Conservation (phyloP, 1,140 invertebrate species). For the Leguminivora glycinivorella region DNA sequence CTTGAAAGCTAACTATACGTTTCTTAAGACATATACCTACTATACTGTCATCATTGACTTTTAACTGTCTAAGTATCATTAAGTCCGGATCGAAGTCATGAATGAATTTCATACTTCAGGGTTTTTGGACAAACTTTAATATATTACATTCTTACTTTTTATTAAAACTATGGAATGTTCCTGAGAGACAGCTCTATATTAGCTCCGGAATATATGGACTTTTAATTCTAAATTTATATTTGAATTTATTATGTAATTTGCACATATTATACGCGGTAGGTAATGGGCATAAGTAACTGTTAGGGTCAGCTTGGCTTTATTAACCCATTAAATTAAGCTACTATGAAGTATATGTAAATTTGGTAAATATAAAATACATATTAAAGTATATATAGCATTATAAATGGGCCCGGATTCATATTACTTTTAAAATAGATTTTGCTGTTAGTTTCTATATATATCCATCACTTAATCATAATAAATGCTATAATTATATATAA, state of each 20-base stretch:
- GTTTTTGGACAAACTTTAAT: not conserved
- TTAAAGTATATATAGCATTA: conserved; percentile 28
- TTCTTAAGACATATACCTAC: not conserved
- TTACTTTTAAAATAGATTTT: conserved; percentile 15
- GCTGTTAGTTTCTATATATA: conserved; percentile 1
- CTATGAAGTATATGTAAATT: conserved; percentile 4
- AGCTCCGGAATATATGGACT: not conserved
- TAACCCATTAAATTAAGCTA: conserved; percentile 21
- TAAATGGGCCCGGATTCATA: conserved; percentile 28
- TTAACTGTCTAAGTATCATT: not conserved
- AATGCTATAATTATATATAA: conserved; percentile 19
- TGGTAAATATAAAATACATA: conserved; percentile 23
- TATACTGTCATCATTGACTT: not conserved
- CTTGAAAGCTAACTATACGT: not conserved
- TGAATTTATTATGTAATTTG: not conserved
- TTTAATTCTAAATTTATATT: not conserved
- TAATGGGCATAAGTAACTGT: not conserved
- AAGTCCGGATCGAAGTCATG: not conserved
- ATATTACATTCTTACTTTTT: not conserved
- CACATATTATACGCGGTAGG: not conserved
- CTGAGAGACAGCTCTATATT: not conserved
- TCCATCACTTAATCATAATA: conserved; percentile 10
- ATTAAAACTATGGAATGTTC: not conserved
- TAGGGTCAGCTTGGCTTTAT: not conserved
- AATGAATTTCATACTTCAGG: not conserved